Evolutionary conservation across 2,888 invertebrate species (phyloP).

Genomic region (Tenthredo distinguenda): DNA sequence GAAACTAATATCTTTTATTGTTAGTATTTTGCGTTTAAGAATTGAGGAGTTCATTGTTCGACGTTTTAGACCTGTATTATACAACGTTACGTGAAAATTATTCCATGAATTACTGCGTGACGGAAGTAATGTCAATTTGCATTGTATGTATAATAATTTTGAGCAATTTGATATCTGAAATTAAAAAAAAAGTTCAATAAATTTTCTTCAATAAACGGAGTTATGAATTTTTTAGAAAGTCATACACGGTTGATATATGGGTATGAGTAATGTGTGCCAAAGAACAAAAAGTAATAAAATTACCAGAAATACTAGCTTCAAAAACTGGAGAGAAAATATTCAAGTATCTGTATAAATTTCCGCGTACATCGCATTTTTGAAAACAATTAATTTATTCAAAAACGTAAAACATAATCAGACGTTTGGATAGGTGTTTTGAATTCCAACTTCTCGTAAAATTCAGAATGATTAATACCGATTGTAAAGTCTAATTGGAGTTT

Average conservation of each 20-base stretch:
- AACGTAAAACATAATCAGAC: background rate
- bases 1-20: constrained; percentile 4
- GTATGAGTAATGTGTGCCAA: background rate
- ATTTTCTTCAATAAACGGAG: background rate
- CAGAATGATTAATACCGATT: background rate
- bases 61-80: background rate
- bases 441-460: background rate
- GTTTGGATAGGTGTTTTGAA: background rate
- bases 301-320: background rate
- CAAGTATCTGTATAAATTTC: background rate
- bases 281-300: background rate
- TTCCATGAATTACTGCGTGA: background rate
- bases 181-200: background rate
- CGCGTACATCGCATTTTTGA: background rate
- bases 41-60: background rate
- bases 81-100: background rate
- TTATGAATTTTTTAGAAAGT: background rate
- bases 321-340: constrained; percentile 1
- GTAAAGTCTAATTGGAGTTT: background rate
- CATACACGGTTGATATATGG: background rate
- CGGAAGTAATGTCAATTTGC: background rate
- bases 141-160: background rate
- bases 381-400: background rate
- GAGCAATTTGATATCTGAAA: background rate
- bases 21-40: background rate